Evolutionary conservation across 2,113 vertebrate species (phyloP).

Genomic region (Poecile atricapillus): DNA sequence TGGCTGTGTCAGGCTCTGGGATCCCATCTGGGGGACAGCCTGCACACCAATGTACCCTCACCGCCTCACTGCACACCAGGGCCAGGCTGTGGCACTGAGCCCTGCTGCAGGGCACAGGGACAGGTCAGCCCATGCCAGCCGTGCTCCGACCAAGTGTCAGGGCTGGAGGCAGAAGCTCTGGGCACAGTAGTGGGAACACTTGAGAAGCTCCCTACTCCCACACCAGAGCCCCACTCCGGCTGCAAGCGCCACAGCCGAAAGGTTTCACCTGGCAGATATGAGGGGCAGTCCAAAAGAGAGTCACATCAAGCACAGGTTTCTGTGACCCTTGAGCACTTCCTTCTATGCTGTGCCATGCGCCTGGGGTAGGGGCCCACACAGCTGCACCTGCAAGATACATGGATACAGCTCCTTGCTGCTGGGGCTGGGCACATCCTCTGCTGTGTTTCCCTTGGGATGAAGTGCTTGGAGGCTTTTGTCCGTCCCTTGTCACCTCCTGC

Average conservation of each 20-base stretch:
- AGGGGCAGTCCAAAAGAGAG: not conserved
- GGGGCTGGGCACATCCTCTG: not conserved
- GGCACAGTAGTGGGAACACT: not conserved
- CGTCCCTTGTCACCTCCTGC: not conserved
- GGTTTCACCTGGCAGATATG: not conserved
- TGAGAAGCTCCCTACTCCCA: not conserved
- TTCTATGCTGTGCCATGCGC: accelerated
- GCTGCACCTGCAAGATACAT: not conserved
- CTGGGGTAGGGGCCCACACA: not conserved
- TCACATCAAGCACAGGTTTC: not conserved
- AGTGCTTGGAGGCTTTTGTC: accelerated
- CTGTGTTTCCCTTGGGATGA: not conserved
- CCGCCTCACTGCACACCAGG: not conserved
- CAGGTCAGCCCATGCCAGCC: accelerated
- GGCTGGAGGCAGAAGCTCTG: not conserved
- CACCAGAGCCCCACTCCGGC: not conserved
- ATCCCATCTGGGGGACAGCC: not conserved
- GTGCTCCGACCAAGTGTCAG: accelerated
- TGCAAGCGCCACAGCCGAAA: not conserved
- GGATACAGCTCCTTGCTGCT: not conserved
- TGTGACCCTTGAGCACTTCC: not conserved
- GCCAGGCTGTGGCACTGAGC: not conserved
- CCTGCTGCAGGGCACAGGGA: not conserved
- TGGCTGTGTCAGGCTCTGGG: accelerated
- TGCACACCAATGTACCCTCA: not conserved